Percentiles rank a stretch among this genome's conserved stretches.
These are phyloP conservation scores for Nephila pilipes DNA, from an alignment of 1,140 invertebrate species.

Conservation along the genomic window DNA sequence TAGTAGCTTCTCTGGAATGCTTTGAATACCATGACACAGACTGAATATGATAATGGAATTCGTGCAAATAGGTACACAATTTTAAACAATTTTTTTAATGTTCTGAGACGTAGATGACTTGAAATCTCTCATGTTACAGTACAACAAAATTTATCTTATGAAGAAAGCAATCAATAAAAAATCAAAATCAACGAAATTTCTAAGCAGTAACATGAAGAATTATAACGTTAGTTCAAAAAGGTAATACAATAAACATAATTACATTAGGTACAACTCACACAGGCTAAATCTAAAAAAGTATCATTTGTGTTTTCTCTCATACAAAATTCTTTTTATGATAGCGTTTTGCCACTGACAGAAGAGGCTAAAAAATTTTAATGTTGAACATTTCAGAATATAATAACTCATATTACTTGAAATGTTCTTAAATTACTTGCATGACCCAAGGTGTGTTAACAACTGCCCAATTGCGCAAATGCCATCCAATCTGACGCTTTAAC, in stretches of 20 bases:
- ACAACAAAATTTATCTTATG: not conserved
- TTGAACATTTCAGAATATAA: no score
- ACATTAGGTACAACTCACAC: conserved; percentile 12
- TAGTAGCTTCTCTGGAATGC: not conserved
- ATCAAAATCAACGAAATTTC: not conserved
- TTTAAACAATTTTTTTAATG: not conserved
- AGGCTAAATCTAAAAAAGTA: not conserved
- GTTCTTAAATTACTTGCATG: not conserved
- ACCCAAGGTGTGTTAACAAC: not conserved
- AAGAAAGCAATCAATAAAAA: not conserved
- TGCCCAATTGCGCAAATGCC: not conserved
- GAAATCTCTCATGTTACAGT: not conserved
- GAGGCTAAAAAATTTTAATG: no score
- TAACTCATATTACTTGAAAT: not conserved
- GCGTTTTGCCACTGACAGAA: no score
- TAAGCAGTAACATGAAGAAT: not conserved
- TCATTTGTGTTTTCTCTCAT: no score
- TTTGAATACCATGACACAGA: no score
- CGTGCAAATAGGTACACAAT: not conserved
- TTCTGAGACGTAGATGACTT: not conserved
- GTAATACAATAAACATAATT: not conserved
- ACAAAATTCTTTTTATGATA: no score
- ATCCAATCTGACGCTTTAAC: not conserved
- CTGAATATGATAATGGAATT: no score
- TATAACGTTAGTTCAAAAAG: not conserved